Evolutionary conservation across 2,797 vertebrate species (phyloP), one percentile per base, ranked within the genome.

Genomic region (Sebastes diploproa): DNA sequence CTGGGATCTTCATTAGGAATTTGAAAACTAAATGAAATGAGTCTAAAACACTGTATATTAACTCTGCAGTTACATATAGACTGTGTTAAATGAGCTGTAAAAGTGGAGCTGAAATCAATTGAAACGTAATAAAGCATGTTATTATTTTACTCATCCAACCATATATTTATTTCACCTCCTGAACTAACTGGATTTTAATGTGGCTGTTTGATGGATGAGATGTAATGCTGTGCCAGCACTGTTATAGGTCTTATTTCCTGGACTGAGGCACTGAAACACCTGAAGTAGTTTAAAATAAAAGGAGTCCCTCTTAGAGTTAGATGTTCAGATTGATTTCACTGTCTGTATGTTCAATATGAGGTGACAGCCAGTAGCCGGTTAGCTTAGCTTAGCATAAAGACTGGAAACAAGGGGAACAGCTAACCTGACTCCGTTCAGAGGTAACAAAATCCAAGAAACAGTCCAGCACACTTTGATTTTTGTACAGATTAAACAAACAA

Each of bases 81-180:
- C 20, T 29, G 5, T 2, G 12, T 7, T 78, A 36, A 74, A 71
- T 68, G 72, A 77, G 25, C n/a, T 25, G 23, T 68, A 50, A 12
- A 62, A 20, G 23, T 59, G 25, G 6, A 60, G 18, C 14, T 16
- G 5, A 34, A 72, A 67, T 62, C 66, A 67, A 67, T 65, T 23
- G 23, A 34, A 61, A 60, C 2, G 2, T 77, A 54, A 74, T 74
- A 69, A 32, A 70, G 63, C 77, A 63, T 62, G 73, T 65, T 77
- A 74, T 74, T 83, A 75, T 59, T 75, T 77, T 52, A 63, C 13
- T 67, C 75, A 60, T 29, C 32, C 65, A 56, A n/a, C 55, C 74
- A 13, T 18, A 13, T 10, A 1, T 54, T 54, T 34, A 36, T 32
- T 64, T 52, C 64, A 27, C 42, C 65, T 58, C 38, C 63, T 72